These are phyloP conservation scores for Teleogryllus occipitalis DNA, from an alignment of 1,140 invertebrate genomes.

Conservation along the genomic window DNA sequence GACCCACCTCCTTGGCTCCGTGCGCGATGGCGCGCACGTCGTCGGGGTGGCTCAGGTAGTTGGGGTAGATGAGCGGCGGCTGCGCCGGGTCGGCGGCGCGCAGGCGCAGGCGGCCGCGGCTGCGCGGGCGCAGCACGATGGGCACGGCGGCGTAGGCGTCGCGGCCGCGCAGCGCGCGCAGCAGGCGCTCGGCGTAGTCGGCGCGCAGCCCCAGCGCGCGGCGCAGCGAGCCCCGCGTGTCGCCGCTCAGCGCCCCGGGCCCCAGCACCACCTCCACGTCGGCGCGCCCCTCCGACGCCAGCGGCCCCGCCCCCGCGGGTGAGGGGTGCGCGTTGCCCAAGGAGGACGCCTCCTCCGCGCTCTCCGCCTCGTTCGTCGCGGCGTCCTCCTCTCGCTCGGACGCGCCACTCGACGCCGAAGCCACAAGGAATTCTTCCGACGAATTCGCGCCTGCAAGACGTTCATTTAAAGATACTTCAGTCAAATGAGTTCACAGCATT, in stretches of 20 bases:
- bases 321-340: no score
- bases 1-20: slow-evolving; percentile 29
- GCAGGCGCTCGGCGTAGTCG: slow-evolving; percentile 54
- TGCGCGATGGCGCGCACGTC: slow-evolving; percentile 60
- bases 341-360: no score
- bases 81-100: slow-evolving; percentile 53
- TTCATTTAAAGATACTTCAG: no score
- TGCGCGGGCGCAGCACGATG: slow-evolving; percentile 58
- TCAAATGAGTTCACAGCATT: no score
- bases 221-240: slow-evolving; percentile 54
- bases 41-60: slow-evolving; percentile 61
- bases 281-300: slow-evolving; percentile 52
- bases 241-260: slow-evolving; percentile 59
- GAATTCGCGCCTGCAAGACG: no score
- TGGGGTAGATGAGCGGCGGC: slow-evolving; percentile 71
- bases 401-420: no score
- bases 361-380: no score
- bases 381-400: no score
- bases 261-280: slow-evolving; percentile 70
- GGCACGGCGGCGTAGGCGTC: slow-evolving; percentile 58
- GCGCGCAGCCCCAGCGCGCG: slow-evolving; percentile 55
- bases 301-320: slow-evolving; percentile 40
- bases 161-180: slow-evolving; percentile 55
- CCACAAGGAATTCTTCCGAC: no score
- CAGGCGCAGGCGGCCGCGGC: slow-evolving; percentile 58